These are phyloP conservation scores for Drosophila paucipuncta DNA, from an alignment of 2,888 invertebrate genomes.

Conservation along the genomic window DNA sequence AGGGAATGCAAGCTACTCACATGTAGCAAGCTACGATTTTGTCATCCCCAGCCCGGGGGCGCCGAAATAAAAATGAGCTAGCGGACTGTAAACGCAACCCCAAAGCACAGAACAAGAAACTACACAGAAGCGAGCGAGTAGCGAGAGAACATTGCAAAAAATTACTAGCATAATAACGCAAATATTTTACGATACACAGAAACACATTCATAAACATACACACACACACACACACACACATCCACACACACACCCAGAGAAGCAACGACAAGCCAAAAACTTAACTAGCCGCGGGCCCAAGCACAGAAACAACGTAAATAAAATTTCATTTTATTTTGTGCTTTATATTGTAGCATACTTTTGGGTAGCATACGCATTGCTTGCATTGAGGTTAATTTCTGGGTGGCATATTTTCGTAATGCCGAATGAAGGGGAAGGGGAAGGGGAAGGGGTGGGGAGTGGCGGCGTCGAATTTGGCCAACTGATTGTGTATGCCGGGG, in stretches of 20 bases:
- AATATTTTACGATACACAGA: conserved; percentile 75
- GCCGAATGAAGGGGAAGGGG: neutral
- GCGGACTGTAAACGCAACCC: conserved; percentile 55
- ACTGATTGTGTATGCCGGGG: conserved; percentile 70
- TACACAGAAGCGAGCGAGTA: conserved; percentile 7
- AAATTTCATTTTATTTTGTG: conserved; percentile 66
- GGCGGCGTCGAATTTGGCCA: conserved; percentile 38
- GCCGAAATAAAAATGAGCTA: conserved; percentile 76
- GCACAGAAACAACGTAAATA: conserved; percentile 74
- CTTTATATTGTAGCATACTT: conserved; percentile 40
- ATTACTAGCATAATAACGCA: conserved; percentile 81
- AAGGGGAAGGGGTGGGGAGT: no score
- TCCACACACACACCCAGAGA: conserved; percentile 19
- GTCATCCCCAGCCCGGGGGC: conserved; percentile 65
- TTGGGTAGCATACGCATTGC: conserved; percentile 69
- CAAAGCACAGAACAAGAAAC: conserved; percentile 22
- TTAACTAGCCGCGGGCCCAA: conserved; percentile 76
- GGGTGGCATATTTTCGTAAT: conserved; percentile 17
- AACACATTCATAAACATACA: conserved; percentile 33
- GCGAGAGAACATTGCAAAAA: conserved; percentile 52
- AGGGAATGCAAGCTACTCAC: conserved; percentile 51
- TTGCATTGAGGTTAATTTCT: conserved; percentile 78
- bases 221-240: conserved; percentile 23
- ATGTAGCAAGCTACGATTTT: conserved; percentile 59
- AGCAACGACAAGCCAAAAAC: conserved; percentile 75